Conservation (phyloP, 2,888 invertebrate species). For the Heliconius ethilla region DNA sequence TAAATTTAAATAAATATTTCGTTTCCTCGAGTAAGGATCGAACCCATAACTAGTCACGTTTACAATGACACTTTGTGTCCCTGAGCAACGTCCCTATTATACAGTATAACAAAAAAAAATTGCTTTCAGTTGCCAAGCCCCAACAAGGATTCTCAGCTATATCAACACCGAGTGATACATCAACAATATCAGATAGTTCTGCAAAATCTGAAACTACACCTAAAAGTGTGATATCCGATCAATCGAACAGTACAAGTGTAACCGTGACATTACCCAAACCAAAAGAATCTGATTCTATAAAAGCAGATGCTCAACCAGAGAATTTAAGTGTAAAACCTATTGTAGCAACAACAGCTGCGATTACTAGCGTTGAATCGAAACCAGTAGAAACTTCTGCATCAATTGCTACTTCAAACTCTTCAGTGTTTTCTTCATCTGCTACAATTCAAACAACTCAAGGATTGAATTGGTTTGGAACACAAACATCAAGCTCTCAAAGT, state of each 20-base stretch:
- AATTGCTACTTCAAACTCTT: constrained; percentile 39
- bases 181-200: constrained; percentile 19
- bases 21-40: too few relatives aligned
- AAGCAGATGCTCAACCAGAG: constrained; percentile 19
- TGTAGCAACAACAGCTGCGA: constrained; percentile 14
- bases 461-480: constrained; percentile 43
- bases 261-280: constrained; percentile 13
- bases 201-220: not conserved
- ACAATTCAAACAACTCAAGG: constrained; percentile 37
- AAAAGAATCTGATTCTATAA: constrained; percentile 20
- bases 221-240: not conserved
- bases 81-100: not conserved
- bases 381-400: constrained; percentile 28
- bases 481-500: constrained; percentile 47
- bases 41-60: too few relatives aligned
- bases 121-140: constrained; percentile 30
- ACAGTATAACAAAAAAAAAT: too few relatives aligned
- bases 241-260: not conserved
- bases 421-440: constrained; percentile 42
- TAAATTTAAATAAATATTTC: too few relatives aligned
- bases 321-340: constrained; percentile 22
- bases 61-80: too few relatives aligned
- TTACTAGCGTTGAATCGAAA: constrained; percentile 34
- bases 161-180: constrained; percentile 27
- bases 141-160: constrained; percentile 27